Evolutionary conservation across 92 coral and sea anemone genomes (phyloP).

Genomic region (Phenganax subtilis): DNA sequence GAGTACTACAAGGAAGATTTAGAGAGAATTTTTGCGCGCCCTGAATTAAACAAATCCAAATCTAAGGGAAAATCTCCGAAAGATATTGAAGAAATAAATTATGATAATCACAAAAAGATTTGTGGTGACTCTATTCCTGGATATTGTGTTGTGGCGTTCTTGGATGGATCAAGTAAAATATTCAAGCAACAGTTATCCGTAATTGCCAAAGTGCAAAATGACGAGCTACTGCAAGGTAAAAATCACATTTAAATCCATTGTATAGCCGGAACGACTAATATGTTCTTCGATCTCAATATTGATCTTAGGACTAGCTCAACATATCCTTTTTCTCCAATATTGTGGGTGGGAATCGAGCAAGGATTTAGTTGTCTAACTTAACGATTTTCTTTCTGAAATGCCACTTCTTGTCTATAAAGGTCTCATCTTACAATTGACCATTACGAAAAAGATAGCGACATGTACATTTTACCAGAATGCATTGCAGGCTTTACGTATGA

Average conservation of each 20-base stretch:
- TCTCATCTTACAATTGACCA: no score
- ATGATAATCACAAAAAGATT: slow-evolving; percentile 57
- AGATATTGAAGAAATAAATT: slow-evolving; percentile 56
- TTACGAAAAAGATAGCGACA: no score
- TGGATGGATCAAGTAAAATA: slow-evolving; percentile 46
- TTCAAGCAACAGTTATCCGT: slow-evolving; percentile 39
- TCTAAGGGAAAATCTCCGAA: neutral
- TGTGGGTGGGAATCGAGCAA: no score
- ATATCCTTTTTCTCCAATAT: no score
- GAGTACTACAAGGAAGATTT: slow-evolving; percentile 64
- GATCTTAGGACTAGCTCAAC: no score
- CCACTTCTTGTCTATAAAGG: no score
- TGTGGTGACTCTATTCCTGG: slow-evolving; percentile 65
- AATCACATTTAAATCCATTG: neutral
- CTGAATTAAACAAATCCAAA: slow-evolving; percentile 2
- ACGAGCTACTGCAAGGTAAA: slow-evolving; percentile 52
- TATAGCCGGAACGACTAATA: neutral
- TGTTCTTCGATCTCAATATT: neutral
- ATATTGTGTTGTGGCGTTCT: slow-evolving; percentile 67
- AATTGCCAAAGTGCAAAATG: slow-evolving; percentile 51
- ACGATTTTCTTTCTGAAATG: no score
- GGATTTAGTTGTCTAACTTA: no score
- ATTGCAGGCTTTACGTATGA: no score
- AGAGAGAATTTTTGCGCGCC: slow-evolving; percentile 48
- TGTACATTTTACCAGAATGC: no score